phyloP scores from a whole-genome alignment of 1,140 invertebrate genomes.

The Belonocnema kinseyi region DNA sequence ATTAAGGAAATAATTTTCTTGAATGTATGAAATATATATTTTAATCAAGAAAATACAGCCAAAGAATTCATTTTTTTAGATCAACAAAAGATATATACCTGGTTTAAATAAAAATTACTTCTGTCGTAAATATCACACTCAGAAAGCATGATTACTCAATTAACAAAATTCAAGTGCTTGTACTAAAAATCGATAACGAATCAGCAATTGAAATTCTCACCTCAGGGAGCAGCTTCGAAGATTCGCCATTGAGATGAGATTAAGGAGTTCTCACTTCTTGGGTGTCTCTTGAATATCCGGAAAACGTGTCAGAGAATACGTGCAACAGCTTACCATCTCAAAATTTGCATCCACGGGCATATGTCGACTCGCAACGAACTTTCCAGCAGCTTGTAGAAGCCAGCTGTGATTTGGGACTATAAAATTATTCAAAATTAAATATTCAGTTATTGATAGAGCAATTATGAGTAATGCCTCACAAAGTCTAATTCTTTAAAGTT shows the following conservation, averaged over 20 bases:
- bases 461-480: neutral
- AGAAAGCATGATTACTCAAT: too few species aligned
- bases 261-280: slow-evolving; percentile 23
- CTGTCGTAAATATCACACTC: too few species aligned
- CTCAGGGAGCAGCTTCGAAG: neutral
- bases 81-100: too few species aligned
- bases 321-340: slow-evolving; percentile 26
- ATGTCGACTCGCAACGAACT: slow-evolving; percentile 20
- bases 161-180: too few species aligned
- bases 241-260: slow-evolving; percentile 6
- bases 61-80: too few species aligned
- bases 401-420: slow-evolving; percentile 4
- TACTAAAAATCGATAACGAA: neutral
- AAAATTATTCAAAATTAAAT: neutral
- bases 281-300: neutral
- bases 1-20: too few species aligned
- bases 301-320: slow-evolving; percentile 22
- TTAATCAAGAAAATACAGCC: too few species aligned
- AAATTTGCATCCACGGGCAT: slow-evolving; percentile 27
- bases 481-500: too few species aligned
- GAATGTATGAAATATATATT: too few species aligned
- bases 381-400: neutral
- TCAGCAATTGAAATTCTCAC: neutral
- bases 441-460: slow-evolving; percentile 15
- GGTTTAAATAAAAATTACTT: too few species aligned